These are phyloP conservation scores for Drosophila fuyamai DNA, from an alignment of 1,140 invertebrate genomes.

Conservation along the genomic window DNA sequence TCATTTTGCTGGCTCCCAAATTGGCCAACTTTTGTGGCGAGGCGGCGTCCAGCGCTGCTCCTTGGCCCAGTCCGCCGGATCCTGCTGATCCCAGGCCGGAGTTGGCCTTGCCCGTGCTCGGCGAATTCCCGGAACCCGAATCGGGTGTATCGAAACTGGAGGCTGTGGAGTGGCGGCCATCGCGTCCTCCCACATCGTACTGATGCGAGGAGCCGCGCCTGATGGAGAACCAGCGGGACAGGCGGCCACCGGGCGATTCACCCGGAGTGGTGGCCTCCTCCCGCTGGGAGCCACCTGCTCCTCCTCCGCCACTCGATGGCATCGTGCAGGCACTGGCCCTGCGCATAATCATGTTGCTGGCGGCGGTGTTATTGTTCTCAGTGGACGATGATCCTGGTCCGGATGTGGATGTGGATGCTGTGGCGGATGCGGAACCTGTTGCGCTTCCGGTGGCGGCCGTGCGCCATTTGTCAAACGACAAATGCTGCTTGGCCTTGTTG, in stretches of 20 bases:
- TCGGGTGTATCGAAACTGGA: slow-evolving; percentile 81
- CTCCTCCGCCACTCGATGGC: slow-evolving; percentile 80
- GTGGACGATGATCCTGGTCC: slow-evolving; percentile 19
- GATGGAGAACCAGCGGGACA: slow-evolving; percentile 94
- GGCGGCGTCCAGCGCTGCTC: slow-evolving; percentile 45
- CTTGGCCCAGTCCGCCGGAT: neutral
- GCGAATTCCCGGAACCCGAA: slow-evolving; percentile 14
- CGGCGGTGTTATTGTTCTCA: slow-evolving; percentile 53
- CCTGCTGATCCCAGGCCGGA: neutral
- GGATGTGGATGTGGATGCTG: slow-evolving; percentile 13
- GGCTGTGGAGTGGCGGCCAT: slow-evolving; percentile 70
- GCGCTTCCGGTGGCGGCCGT: slow-evolving; percentile 65
- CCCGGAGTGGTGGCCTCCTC: slow-evolving; percentile 85
- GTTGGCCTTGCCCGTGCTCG: neutral
- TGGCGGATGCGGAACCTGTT: slow-evolving; percentile 69
- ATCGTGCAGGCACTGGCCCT: slow-evolving; percentile 80
- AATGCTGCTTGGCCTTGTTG: slow-evolving; percentile 84
- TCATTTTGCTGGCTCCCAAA: slow-evolving; percentile 85
- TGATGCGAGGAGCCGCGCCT: slow-evolving; percentile 91
- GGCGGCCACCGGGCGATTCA: slow-evolving; percentile 88
- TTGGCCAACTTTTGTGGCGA: slow-evolving; percentile 65
- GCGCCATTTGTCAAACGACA: slow-evolving; percentile 85
- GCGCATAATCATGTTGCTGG: slow-evolving; percentile 69
- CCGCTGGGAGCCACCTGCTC: slow-evolving; percentile 63
- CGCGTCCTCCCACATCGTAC: slow-evolving; percentile 88